phyloP scores from a whole-genome alignment of 2,113 vertebrate genomes.

The Cardinalis cardinalis region DNA sequence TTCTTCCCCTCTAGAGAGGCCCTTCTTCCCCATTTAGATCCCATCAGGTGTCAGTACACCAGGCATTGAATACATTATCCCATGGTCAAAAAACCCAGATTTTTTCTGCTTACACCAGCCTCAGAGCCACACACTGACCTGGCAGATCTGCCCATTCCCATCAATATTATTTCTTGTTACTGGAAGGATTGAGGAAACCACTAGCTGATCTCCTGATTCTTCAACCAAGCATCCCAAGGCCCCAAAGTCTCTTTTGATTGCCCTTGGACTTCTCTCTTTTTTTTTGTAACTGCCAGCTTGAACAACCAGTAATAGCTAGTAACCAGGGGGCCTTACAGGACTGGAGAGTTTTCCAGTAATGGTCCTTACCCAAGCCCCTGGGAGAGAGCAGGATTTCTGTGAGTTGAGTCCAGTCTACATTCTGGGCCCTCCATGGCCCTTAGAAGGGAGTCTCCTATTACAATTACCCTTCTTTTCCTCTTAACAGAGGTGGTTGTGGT shows the following conservation, averaged over 20 bases:
- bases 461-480: neutral
- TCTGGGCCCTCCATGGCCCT: fast-evolving
- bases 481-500: fast-evolving
- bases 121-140: neutral
- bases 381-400: neutral
- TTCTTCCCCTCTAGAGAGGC: neutral
- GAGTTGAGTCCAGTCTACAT: neutral
- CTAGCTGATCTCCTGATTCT: neutral
- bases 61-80: neutral
- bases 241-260: neutral
- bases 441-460: neutral
- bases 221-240: fast-evolving
- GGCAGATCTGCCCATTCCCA: neutral
- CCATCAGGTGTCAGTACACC: neutral
- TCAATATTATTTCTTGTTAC: neutral
- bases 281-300: neutral
- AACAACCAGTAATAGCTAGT: neutral
- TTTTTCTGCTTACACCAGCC: neutral
- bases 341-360: neutral
- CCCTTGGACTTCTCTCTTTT: neutral
- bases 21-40: neutral
- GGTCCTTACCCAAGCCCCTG: neutral
- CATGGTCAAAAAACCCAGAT: neutral
- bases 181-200: neutral
- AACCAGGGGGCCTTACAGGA: neutral